Evolutionary conservation across 2,113 vertebrate species (phyloP), one percentile per base, ranked within the genome.

Genomic region (Trematomus loennbergii): DNA sequence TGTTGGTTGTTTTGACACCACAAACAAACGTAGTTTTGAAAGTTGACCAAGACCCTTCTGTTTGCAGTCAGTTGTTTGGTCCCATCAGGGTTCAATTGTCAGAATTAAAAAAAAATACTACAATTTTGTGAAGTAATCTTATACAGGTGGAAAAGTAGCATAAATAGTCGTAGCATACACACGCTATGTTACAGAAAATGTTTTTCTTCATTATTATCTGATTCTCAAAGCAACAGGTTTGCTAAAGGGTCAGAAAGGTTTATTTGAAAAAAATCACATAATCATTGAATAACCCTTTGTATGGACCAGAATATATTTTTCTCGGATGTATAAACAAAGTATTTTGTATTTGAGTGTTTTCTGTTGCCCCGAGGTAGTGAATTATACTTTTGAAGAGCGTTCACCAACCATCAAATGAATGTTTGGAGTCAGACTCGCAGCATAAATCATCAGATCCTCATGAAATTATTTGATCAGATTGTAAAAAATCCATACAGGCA

Each of bases 401-500:
- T 22, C 17, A 68, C 5, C 20, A 33, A 20, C 12, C 59, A 33
- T 77, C 10, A 69, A 64, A 71, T 65, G 2, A 43, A 18, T 48
- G 11, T 60, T 17, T 46, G 15, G 10, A 46, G 59, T 64, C 33
- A 4, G 17, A 40, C 45, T 25, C 1, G 1, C 40, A 3, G 16
- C 57, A 16, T 29, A 45, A 29, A 0, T 36, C 11, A 75, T 46
- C 22, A 43, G 17, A 59, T 46, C 25, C 58, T 12, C 8, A 9
- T 29, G 33, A 64, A 36, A 77, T 12, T 13, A 36, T 72, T 53
- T 45, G 10, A 12, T 75, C 29, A 67, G 46, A 57, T 16, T 46
- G 46, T 59, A 22, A 52, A 22, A 52, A 61, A 63, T 57, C 52
- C 54, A 15, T 20, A 49, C 46, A 52, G 65, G n/a, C 72, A 48